Percentiles rank a stretch among this genome's conserved stretches.
phyloP scores from a whole-genome alignment of 1,140 invertebrate species.

The Pseudomyrmex flavicornis region DNA sequence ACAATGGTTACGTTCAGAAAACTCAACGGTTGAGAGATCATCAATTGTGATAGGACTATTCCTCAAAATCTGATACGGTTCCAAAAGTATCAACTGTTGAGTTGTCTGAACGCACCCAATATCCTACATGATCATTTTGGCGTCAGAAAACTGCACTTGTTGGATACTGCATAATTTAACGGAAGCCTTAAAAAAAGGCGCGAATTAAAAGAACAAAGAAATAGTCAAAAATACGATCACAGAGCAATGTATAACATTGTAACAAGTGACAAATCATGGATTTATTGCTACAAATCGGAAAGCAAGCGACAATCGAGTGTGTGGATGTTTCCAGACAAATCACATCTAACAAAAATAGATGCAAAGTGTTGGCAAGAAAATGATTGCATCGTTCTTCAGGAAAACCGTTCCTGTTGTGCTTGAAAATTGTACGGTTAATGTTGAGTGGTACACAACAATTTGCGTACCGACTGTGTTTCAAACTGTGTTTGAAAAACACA shows the following conservation, averaged over 20 bases:
- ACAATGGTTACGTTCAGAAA: too few relatives aligned
- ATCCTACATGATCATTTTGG: neutral
- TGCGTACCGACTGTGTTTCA: neutral
- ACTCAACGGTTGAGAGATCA: too few relatives aligned
- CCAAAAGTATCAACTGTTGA: too few relatives aligned
- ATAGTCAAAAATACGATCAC: neutral
- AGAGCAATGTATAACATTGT: neutral
- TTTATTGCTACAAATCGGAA: too few relatives aligned
- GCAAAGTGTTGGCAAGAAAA: too few relatives aligned
- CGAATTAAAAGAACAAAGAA: neutral
- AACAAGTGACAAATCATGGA: neutral
- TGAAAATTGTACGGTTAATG: neutral
- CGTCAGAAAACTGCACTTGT: neutral
- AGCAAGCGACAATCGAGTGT: too few relatives aligned
- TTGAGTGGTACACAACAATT: neutral
- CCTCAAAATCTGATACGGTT: too few relatives aligned
- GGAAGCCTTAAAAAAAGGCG: neutral
- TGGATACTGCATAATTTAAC: neutral
- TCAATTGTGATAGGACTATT: too few relatives aligned
- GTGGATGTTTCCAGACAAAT: too few relatives aligned
- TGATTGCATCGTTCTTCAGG: neutral
- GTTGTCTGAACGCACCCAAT: too few relatives aligned
- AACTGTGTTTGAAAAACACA: too few relatives aligned
- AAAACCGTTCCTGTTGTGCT: neutral
- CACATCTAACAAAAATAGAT: too few relatives aligned